Base-by-base conservation (phyloP, 1,140 invertebrate genomes). In the Musca domestica region DNA sequence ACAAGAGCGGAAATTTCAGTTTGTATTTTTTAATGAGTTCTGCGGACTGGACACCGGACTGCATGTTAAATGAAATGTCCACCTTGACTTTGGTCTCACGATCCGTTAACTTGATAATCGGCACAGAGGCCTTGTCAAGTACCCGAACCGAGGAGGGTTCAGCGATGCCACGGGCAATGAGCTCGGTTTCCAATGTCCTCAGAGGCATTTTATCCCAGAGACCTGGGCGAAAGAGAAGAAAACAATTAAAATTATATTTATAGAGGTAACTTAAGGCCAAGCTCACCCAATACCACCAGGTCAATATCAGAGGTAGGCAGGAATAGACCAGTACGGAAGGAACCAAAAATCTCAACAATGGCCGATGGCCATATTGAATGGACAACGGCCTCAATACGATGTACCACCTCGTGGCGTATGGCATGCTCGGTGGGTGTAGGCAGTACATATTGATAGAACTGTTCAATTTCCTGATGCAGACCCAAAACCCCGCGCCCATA, bases 61-160 rank as follows among this genome's bases (percentile, higher is more conserved):
- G 93, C 93, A 97, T 97, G 83, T 98, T 98, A 85, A 98, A 98
- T 76, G 95, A 98, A 78, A 99, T 98, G 84, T 99, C 97, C 72
- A 98, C 94, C 82, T 90, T 91, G 58, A 98, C 92, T 71, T 96
- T 94, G 46, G 95, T 96, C 80, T 91, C 89, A 71, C 90, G 90
- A 84, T 99, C 96, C n/a, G 93, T 96, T 76, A 98, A 86, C 86
- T 99, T 99, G 30, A 99, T 92, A 74, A 99, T 98, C 72, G 97
- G 96, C 73, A 98, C 96, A 22, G 95, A 95, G 67, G 97, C 96
- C 85, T 96, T 97, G 82, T 98, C 95, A 70, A 98, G 86, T 73
- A 98, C 95, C 88, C 98, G 97, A 75, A 98, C 91, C 71, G 92
- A 91, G 75, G 90, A 88, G 72, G 90, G 88, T 76, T 95, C 91